Evolutionary conservation across 2,888 invertebrate species (phyloP).

Genomic region (Lithophane ornitopus): DNA sequence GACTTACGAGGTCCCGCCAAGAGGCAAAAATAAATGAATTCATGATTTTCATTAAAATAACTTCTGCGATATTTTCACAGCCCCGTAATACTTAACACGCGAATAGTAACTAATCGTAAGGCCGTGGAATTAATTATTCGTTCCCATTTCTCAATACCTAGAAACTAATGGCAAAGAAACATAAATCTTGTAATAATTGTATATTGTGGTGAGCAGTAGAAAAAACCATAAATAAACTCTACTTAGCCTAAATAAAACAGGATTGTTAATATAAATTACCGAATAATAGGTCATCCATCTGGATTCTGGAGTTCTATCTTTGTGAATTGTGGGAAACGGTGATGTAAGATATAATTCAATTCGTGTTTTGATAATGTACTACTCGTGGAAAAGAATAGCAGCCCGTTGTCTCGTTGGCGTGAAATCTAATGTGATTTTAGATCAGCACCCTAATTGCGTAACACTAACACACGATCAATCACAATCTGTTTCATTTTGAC

Average conservation of each 20-base stretch:
- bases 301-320: not conserved
- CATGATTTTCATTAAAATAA: not conserved
- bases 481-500: no score
- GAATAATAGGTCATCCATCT: conserved; percentile 21
- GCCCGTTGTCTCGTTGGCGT: no score
- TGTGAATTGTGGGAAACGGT: conserved; percentile 18
- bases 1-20: not conserved
- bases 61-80: conserved; percentile 12
- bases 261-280: conserved; percentile 4
- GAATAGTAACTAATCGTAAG: conserved; percentile 36
- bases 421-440: not conserved
- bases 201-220: conserved; percentile 42
- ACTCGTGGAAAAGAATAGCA: conserved; percentile 2
- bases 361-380: not conserved
- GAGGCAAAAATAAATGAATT: conserved; percentile 4
- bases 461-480: no score
- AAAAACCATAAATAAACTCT: conserved; percentile 39
- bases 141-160: conserved; percentile 58
- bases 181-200: conserved; percentile 60
- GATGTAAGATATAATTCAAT: not conserved
- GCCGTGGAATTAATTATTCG: conserved; percentile 53
- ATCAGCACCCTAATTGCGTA: no score
- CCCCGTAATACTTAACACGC: conserved; percentile 27
- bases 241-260: conserved; percentile 45
- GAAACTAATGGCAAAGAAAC: conserved; percentile 43